Base-by-base conservation (phyloP, 30 jellyfish, hydroid and myxozoan species). In the Aurelia sp. region DNA sequence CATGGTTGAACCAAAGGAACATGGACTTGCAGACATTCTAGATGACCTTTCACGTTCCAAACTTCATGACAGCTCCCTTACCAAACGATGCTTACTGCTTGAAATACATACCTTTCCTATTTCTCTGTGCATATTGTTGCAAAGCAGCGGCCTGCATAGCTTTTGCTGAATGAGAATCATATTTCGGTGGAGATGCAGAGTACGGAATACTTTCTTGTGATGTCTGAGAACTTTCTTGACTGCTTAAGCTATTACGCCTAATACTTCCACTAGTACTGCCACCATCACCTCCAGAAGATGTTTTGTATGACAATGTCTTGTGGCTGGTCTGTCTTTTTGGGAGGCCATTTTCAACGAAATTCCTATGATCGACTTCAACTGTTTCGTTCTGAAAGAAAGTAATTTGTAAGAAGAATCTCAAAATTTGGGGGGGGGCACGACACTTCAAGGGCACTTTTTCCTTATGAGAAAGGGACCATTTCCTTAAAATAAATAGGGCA, bases 141-240 rank as follows among this genome's bases (percentile, higher is more conserved):
- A 77, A 33, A 8, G 79, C 80, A 20, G 84, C 78, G 44, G 72
- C 37, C 65, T 67, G 58, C 47, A 41, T 61, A 22, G 79, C 68
- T 31, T 40, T 41, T 20, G 66, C 37, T 62, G 93, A 37, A 23
- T 62, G 44, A 21, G 79, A 22, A 50, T 84, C 93, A 44, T 63
- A 58, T 44, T 68, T 70, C 18, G 82, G 62, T 1, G 93, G 86
- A 13, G 87, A 21, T 10, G 86, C 40, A 27, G 93, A 65, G 68
- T 81, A 81, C 35, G 74, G 73, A 21, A 84, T 16, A 41, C 93
- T 84, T 41, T 84, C 93, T 65, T 84, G 93, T 20, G 93, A 84
- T n/a, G 86, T 66, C 57, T 84, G 93, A 13, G 93, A 84, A 33
- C 93, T 76, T 23, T 84, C 93, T 62, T 71, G 93, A 64, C 93